Base-by-base conservation (phyloP, 1,140 invertebrate species). In the Heliconius himera region DNA sequence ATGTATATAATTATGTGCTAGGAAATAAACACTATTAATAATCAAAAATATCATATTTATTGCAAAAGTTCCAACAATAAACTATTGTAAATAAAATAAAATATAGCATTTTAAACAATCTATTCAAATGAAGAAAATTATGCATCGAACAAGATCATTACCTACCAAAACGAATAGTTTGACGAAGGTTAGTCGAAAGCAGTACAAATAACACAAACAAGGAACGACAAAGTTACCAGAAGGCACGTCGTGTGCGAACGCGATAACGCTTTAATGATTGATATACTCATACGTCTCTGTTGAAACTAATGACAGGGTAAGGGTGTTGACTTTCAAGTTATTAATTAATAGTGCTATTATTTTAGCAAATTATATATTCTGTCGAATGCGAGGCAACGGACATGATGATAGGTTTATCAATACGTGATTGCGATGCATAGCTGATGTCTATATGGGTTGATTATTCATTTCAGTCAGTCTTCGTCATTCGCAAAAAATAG, bases 311-410 rank as follows among this genome's bases (percentile, higher is more conserved):
- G 93, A 93, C 89, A 93, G 91, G 90, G 90, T 83, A 87, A 91
- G 87, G 85, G 87, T 91, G 90, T 93, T 94, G 90, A 94, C 92
- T 94, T 93, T 90, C 87, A 89, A 92, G 90, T 94, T 92, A 94
- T 92, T 94, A 94, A 94, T 93, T 93, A 94, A 93, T 92, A 91
- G 85, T 87, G 89, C 87, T 90, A 90, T 92, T 93, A 91, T 91
- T 90, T 91, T 86, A 87, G 87, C 83, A 85, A 84, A 89, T 88
- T 89, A 91, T 84, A 86, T 79, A 84, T 83, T 87, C 82, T 82
- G 84, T 84, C 79, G 83, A 22, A 73, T 66, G 60, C 49, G 60
- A 66, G 72, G 49, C 66, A 51, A 73, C 73, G 79, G 79, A 83
- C 79, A 78, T 78, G 70, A 82, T 78, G 74, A 73, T 80, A 78